These are phyloP conservation scores for Perca schrenkii DNA, from an alignment of 2,113 vertebrate genomes.

Conservation along the genomic window DNA sequence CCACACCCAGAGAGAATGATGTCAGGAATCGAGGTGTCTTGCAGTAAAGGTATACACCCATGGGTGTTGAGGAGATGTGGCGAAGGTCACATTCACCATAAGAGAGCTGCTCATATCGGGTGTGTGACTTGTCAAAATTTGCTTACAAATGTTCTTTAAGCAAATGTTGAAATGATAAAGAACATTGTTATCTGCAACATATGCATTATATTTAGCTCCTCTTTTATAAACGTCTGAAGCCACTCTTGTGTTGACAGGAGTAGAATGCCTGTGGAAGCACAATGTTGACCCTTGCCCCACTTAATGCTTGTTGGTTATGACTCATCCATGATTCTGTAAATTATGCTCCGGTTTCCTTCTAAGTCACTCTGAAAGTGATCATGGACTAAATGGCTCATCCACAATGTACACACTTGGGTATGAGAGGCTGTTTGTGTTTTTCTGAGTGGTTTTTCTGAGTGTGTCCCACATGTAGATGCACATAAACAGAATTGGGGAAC, in stretches of 20 bases:
- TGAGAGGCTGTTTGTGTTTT: slow-evolving; percentile 9
- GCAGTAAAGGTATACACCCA: slow-evolving; percentile 18
- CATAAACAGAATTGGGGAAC: slow-evolving; percentile 56
- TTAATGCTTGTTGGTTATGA: not conserved
- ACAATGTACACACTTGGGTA: not conserved
- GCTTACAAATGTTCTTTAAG: not conserved
- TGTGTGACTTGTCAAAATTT: not conserved
- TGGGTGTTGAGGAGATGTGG: slow-evolving; percentile 18
- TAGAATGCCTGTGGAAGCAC: not conserved
- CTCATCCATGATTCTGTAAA: not conserved
- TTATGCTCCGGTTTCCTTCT: not conserved
- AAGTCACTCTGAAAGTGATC: not conserved
- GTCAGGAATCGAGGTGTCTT: slow-evolving; percentile 46
- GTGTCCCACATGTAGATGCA: slow-evolving; percentile 46
- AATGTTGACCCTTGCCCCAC: not conserved
- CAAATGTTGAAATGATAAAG: not conserved
- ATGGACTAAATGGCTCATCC: not conserved
- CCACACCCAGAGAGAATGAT: slow-evolving; percentile 47
- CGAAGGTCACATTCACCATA: slow-evolving; percentile 15
- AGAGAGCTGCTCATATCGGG: not conserved
- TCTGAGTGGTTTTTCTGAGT: not conserved
- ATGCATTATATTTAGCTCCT: not conserved
- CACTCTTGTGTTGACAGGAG: not conserved
- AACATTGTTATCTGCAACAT: not conserved
- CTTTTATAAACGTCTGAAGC: not conserved